Base-by-base conservation (phyloP, 2,797 vertebrate species). In the Myotis planiceps region DNA sequence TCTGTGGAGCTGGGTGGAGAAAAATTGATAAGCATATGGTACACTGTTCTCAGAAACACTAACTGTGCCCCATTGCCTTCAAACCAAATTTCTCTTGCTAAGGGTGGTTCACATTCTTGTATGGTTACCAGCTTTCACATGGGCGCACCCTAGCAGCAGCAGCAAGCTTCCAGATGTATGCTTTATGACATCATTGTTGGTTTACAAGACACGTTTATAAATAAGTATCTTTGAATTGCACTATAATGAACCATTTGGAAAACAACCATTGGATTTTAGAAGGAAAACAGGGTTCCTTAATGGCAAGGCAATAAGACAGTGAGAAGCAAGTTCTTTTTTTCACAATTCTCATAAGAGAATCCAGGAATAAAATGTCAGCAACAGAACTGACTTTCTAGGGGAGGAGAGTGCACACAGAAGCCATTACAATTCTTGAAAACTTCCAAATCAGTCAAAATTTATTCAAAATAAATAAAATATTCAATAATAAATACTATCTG, bases 311-410 rank as follows among this genome's bases (percentile, higher is more conserved):
- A 27, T 8, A 86, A 39, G 25, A 88, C 45, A 34, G 5, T 92
- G 23, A 92, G 60, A 88, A 86, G 0, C 58, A 3, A 53, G 7
- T 53, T 18, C 71, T 76, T 80, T 69, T 69, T 69, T 83, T 68
- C 27, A 88, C 65, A 88, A 68, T 53, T 84, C 2, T 96, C 14
- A 53, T 19, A 32, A 4, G 5, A 21, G 32, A 74, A 88, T 94
- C 15, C 10, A 81, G 51, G 16, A 92, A 14, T 90, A 53, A 91
- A 96, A 95, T 68, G 5, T 63, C 19, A 92, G 23, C 34, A 90
- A 42, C 32, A 9, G 7, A 92, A 91, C 75, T 53, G 93, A 89
- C 47, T 88, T 49, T 84, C 69, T 47, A 63, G 7, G 14, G 15
- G 4, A 66, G 7, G 65, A 84, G 0, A 71, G 2, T 66, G 71